A percentile compares a stretch with the other conserved stretches of the same genome.
Evolutionary conservation across 1,140 invertebrate genomes (phyloP).

Genomic region (Cydia splendana): DNA sequence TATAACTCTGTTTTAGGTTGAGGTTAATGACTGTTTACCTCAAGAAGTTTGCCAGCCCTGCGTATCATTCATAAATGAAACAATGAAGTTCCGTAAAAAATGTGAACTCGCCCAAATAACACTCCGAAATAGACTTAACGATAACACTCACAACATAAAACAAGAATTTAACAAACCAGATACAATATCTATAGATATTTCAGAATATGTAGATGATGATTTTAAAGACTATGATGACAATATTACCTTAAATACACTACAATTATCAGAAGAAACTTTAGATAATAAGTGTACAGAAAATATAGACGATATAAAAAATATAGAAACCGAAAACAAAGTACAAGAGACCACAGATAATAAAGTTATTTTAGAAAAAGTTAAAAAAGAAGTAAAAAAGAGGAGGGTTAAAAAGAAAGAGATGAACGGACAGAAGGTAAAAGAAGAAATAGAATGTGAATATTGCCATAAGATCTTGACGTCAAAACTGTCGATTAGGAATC

Average conservation of each 20-base stretch:
- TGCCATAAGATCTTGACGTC: constrained; percentile 70
- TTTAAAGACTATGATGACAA: constrained; percentile 58
- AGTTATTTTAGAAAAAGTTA: constrained; percentile 40
- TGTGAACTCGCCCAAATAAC: constrained; percentile 54
- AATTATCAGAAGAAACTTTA: constrained; percentile 13
- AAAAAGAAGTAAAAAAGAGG: constrained; percentile 39
- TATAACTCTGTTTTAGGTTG: constrained; percentile 49
- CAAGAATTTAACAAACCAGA: constrained; percentile 44
- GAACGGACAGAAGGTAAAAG: constrained; percentile 45
- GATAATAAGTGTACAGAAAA: not conserved
- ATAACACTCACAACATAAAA: constrained; percentile 50
- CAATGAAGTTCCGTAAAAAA: constrained; percentile 61
- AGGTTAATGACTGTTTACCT: constrained; percentile 56
- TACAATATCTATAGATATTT: constrained; percentile 49
- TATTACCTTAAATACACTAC: constrained; percentile 53
- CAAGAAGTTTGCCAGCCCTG: constrained; percentile 62
- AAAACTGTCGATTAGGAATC: constrained; percentile 62
- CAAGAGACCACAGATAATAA: constrained; percentile 39
- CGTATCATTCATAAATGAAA: constrained; percentile 61
- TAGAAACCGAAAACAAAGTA: constrained; percentile 34
- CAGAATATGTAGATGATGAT: constrained; percentile 48
- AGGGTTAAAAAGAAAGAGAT: constrained; percentile 40
- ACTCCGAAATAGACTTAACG: constrained; percentile 39
- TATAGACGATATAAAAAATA: constrained; percentile 1
- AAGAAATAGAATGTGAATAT: constrained; percentile 67